Base-by-base conservation (phyloP, 30 jellyfish, hydroid and myxozoan species). In the Aurelia aurita region DNA sequence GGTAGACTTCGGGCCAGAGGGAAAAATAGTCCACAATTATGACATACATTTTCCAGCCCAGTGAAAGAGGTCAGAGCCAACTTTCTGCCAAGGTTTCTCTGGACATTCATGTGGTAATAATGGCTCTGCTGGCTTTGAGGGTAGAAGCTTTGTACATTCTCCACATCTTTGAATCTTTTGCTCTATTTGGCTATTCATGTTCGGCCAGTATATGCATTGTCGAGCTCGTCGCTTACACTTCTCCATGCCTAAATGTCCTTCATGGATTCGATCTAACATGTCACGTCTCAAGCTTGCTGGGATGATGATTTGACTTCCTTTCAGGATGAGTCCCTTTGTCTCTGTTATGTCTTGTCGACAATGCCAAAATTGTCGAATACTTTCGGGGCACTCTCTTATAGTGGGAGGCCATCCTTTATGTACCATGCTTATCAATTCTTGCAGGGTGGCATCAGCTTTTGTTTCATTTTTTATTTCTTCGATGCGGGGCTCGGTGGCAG, bases 401-500 rank as follows among this genome's bases (percentile, higher is more conserved):
- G 89, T 45, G 34, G 32, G 31, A n/a, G 88, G 91, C 91, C 91
- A 81, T 5, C 91, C 91, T 22, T 69, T 21, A 10, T 64, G 85
- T 7, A 80, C 39, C 58, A 62, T 18, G 34, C 14, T 29, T 11
- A n/a, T 46, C 29, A 81, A 32, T 71, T 66, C 35, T 47, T 65
- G 67, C 77, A 22, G 86, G 39, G 46, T 5, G 71, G 76, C 63
- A 71, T 68, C 91, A 1, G 74, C 65, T 69, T 25, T 29, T 26
- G 91, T 65, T 54, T 66, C 80, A 15, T 69, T 34, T 44, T 59
- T 53, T 19, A 82, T 66, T 55, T n/a, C n/a, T n/a, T n/a, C n/a
- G n/a, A n/a, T n/a, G n/a, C n/a, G n/a, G n/a, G n/a, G n/a, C n/a
- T n/a, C n/a, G n/a, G n/a, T n/a, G n/a, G n/a, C n/a, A n/a, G n/a